A percentile compares a stretch with the other conserved stretches of the same genome.
phyloP scores from a whole-genome alignment of 2,113 vertebrate genomes.

The Hyaena hyaena region DNA sequence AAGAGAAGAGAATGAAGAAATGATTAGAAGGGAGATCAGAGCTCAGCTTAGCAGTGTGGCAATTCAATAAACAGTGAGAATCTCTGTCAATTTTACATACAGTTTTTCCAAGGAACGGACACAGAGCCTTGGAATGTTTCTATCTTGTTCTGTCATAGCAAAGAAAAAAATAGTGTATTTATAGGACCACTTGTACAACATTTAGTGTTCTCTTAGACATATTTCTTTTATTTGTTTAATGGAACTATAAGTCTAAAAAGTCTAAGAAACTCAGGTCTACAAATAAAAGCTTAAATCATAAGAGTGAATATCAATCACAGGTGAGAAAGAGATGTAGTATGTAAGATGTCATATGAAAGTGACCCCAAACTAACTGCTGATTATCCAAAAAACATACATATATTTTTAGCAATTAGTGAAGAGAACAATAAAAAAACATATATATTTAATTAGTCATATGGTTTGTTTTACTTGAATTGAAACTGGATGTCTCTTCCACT shows the following conservation, averaged over 20 bases:
- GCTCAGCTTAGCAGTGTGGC: not conserved
- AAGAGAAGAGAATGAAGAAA: not conserved
- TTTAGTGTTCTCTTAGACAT: not conserved
- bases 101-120: not conserved
- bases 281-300: not conserved
- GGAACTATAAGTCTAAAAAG: not conserved
- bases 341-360: conserved; percentile 47
- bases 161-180: not conserved
- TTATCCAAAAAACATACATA: conserved; percentile 73
- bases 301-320: conserved; percentile 48
- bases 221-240: not conserved
- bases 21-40: not conserved
- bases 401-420: conserved; percentile 81
- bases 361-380: conserved; percentile 74
- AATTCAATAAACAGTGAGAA: not conserved
- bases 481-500: conserved; percentile 70
- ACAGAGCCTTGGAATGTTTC: not conserved
- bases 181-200: not conserved
- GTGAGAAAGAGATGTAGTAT: conserved; percentile 72
- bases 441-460: conserved; percentile 83
- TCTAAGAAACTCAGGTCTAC: not conserved
- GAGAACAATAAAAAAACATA: conserved; percentile 80
- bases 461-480: conserved; percentile 81
- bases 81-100: not conserved
- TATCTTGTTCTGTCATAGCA: not conserved